Evolutionary conservation across 2,113 vertebrate genomes (phyloP).

Genomic region (Apteryx owenii): DNA sequence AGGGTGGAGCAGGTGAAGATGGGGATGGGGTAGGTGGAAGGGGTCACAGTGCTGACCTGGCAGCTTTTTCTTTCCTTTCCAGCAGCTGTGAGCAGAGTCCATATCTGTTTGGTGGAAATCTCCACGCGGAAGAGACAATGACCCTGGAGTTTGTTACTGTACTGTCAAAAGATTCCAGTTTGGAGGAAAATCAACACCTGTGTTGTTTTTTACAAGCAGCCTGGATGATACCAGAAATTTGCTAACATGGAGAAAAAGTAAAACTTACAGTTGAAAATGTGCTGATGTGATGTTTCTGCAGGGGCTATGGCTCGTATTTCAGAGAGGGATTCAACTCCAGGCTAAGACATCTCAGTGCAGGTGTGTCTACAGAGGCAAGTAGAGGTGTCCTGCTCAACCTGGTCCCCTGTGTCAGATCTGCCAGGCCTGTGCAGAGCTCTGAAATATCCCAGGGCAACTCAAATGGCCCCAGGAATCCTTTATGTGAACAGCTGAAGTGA

Average conservation of each 20-base stretch:
- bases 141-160: not conserved
- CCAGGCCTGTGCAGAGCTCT: not conserved
- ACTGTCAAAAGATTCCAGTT: not conserved
- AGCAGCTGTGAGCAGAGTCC: not conserved
- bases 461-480: not conserved
- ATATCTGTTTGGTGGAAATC: not conserved
- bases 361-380: not conserved
- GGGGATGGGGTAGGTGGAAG: not conserved
- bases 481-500: not conserved
- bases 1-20: not conserved
- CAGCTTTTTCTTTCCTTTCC: not conserved
- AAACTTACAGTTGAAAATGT: not conserved
- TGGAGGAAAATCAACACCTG: not conserved
- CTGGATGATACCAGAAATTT: not conserved
- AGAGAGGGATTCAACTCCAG: not conserved
- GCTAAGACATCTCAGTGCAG: not conserved
- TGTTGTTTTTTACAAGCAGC: not conserved
- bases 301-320: not conserved
- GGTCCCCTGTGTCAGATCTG: not conserved
- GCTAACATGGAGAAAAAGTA: not conserved
- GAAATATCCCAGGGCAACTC: not conserved
- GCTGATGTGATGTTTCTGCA: not conserved
- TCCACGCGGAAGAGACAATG: not conserved
- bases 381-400: not conserved
- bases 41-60: not conserved